Evolutionary conservation across 2,113 vertebrate species (phyloP), one percentile per base, ranked within the genome.

Genomic region (Sisor rabdophorus): DNA sequence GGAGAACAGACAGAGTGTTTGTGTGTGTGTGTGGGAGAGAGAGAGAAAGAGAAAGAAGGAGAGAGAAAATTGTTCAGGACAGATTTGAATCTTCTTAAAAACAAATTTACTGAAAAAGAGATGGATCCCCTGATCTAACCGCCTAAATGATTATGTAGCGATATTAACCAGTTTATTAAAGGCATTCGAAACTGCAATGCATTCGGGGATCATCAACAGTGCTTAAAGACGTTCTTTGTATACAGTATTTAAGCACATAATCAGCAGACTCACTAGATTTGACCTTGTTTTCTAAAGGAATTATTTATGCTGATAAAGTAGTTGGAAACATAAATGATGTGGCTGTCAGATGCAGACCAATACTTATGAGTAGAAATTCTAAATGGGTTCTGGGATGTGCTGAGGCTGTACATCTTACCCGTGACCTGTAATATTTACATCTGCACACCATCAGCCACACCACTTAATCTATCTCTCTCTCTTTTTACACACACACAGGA

Each of bases 21-120:
- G 32, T 64, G 61, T 44, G 20, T n/a, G 20, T 40, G 60, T 40
- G 30, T n/a, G 26, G 30, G 12, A 55, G 22, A 65, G 56, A 36
- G 63, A 63, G 56, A 32, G 12, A 55, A 16, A 71, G 64, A 22
- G 32, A 71, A 17, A 64, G 36, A 61, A 16, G 22, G 63, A 65
- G 50, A 71, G 19, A 60, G 12, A 55, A 40, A 24, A 32, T 0
- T 53, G 10, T 17, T 64, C n/a, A 64, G 36, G 4, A 65, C 44
- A 19, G 20, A 8, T 64, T 40, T 64, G 30, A 32, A 40, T 64
- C 60, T 40, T 64, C 40, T 4, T 61, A 28, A 19, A 15, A 36
- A 76, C 48, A 50, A 13, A 63, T 9, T 0, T 20, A 48, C 13
- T 36, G 13, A 65, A n/a, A 63, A 30, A 19, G 12, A 15, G 7